phyloP scores from a whole-genome alignment of 2,113 vertebrate genomes.

The Accipiter virgatus region DNA sequence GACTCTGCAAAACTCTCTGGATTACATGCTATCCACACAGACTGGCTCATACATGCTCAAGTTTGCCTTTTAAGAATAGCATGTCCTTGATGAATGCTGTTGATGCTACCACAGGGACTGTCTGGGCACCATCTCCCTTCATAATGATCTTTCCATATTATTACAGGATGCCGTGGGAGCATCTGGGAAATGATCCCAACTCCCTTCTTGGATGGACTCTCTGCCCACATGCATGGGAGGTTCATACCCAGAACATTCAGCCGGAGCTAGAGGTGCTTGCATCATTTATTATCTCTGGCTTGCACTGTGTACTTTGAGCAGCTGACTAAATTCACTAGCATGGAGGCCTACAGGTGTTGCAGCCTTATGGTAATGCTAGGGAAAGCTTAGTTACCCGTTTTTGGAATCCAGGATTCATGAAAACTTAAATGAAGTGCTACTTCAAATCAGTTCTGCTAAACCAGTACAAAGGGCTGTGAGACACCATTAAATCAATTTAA shows the following conservation, averaged over 20 bases:
- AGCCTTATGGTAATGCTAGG: neutral
- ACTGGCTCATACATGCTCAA: neutral
- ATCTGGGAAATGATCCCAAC: neutral
- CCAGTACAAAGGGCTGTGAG: neutral
- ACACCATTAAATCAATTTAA: neutral
- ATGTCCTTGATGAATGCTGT: neutral
- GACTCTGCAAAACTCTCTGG: neutral
- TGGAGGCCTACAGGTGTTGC: neutral
- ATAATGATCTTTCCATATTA: neutral
- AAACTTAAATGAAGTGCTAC: neutral
- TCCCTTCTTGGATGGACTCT: neutral
- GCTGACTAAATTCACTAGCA: neutral
- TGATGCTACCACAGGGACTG: neutral
- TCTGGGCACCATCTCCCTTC: neutral
- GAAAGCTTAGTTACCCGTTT: neutral
- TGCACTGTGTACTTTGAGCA: neutral
- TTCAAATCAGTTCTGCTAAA: neutral
- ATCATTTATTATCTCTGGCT: neutral
- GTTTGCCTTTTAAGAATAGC: neutral
- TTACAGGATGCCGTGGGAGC: slow-evolving; percentile 27
- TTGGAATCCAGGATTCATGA: neutral
- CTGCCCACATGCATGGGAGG: neutral
- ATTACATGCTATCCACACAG: neutral
- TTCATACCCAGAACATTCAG: neutral
- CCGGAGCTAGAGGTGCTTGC: neutral